Evolutionary conservation across 1,140 invertebrate species (phyloP).

Genomic region (Cotesia typhae): DNA sequence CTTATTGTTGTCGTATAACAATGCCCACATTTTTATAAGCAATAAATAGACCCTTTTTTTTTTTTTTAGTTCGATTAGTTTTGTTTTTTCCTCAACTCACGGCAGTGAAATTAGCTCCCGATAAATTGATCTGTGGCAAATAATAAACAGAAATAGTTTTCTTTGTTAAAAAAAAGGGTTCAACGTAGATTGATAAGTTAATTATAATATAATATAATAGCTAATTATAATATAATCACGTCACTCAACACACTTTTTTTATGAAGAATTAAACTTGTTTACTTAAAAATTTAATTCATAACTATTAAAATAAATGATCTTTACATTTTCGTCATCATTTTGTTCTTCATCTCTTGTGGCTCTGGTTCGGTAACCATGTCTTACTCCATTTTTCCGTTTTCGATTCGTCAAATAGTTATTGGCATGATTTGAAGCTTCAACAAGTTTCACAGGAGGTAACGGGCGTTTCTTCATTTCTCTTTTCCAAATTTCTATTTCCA

Average conservation of each 20-base stretch:
- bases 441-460: constrained; percentile 47
- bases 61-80: too few species aligned
- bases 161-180: too few species aligned
- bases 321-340: constrained; percentile 65
- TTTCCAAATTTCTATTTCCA: constrained; percentile 73
- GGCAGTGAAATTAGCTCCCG: too few species aligned
- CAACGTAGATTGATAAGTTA: too few species aligned
- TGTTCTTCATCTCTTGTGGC: constrained; percentile 65
- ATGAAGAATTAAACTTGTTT: neutral
- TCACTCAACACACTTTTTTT: neutral
- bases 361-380: constrained; percentile 69
- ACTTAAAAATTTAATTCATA: neutral
- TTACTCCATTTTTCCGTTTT: constrained; percentile 54
- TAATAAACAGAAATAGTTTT: too few species aligned
- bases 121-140: too few species aligned
- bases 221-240: too few species aligned
- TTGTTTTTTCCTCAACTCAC: too few species aligned
- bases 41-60: too few species aligned
- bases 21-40: too few species aligned
- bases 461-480: constrained; percentile 77
- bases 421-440: constrained; percentile 44
- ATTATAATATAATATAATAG: too few species aligned
- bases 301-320: constrained; percentile 10
- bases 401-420: constrained; percentile 46
- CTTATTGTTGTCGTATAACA: too few species aligned